Evolutionary conservation across 2,888 invertebrate species (phyloP).

Genomic region (Crioceris asparagi): DNA sequence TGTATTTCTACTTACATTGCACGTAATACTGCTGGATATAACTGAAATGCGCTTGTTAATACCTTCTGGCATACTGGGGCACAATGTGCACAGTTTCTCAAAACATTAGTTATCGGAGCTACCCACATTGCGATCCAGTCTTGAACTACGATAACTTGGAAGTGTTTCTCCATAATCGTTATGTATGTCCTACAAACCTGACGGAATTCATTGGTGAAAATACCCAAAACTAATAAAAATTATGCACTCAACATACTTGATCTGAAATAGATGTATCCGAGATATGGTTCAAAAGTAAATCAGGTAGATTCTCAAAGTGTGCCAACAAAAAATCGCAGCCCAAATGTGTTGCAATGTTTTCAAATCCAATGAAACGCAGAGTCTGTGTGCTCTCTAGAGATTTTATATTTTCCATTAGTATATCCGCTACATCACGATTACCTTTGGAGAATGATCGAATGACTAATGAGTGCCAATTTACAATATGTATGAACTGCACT

Average conservation of each 20-base stretch:
- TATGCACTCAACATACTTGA: slow-evolving; percentile 13
- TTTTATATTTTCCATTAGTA: slow-evolving; percentile 19
- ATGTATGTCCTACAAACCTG: slow-evolving; percentile 46
- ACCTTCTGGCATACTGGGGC: slow-evolving; percentile 31
- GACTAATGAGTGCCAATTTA: neutral
- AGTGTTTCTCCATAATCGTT: slow-evolving; percentile 41
- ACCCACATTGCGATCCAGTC: slow-evolving; percentile 44
- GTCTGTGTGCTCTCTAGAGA: slow-evolving; percentile 15
- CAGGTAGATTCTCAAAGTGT: slow-evolving; percentile 17
- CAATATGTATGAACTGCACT: slow-evolving; percentile 1
- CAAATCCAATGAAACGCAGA: slow-evolving; percentile 20
- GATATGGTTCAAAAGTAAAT: slow-evolving; percentile 15
- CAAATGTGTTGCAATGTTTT: slow-evolving; percentile 18
- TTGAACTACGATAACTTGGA: slow-evolving; percentile 30
- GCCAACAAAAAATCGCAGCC: slow-evolving; percentile 18
- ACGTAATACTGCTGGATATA: slow-evolving; percentile 30
- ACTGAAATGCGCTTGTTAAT: slow-evolving; percentile 32
- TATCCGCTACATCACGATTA: slow-evolving; percentile 14
- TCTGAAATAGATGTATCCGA: slow-evolving; percentile 16
- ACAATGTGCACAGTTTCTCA: slow-evolving; percentile 28
- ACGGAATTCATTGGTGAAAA: neutral
- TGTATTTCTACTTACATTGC: slow-evolving; percentile 30
- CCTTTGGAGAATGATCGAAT: slow-evolving; percentile 9
- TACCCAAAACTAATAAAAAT: neutral
- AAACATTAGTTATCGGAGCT: slow-evolving; percentile 18